Evolutionary conservation across 2,113 vertebrate species (phyloP), one percentile per base, ranked within the genome.

Genomic region (Strix uralensis): DNA sequence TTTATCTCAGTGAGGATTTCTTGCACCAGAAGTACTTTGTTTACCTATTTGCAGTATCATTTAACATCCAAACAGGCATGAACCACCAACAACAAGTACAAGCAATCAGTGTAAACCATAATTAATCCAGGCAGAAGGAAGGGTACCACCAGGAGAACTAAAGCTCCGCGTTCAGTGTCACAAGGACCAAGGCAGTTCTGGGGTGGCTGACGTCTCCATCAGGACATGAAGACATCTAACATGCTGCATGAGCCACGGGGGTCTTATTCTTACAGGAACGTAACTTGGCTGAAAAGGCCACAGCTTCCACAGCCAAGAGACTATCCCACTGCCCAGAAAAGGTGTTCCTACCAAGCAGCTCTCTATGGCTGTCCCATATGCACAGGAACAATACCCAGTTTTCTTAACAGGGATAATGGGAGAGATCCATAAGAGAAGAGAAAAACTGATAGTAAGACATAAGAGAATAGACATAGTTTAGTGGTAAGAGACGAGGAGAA

Each of bases 141-240:
- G 20, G 13, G 17, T 81, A 27, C 32, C 32, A 38, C 27, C 32
- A 52, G 16, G 17, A 34, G 44, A 66, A 46, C 13, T 51, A 54
- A 65, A 46, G 46, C 29, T 73, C 3, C 0, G 26, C 0, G 0
- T 27, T 30, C 40, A 42, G 47, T 19, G 27, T 29, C 27, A 57
- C 42, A 44, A 47, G 57, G 27, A 57, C 55, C 32, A 63, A 25
- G 51, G 16, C 1, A 5, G 38, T 34, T 69, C n/a, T 2, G 1
- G 17, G 8, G 29, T 23, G 23, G 38, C 13, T 7, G 2, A 25
- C 29, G 13, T 42, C 19, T 47, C 36, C 51, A 36, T 27, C 11
- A 9, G 6, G 36, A 27, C 4, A 1, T 11, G 10, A 61, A 55
- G 52, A 27, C 18, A 5, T 34, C 44, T 8, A 29, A 72, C 21